These are phyloP conservation scores for Galbula dea DNA, from an alignment of 2,113 vertebrate species.

Conservation along the genomic window DNA sequence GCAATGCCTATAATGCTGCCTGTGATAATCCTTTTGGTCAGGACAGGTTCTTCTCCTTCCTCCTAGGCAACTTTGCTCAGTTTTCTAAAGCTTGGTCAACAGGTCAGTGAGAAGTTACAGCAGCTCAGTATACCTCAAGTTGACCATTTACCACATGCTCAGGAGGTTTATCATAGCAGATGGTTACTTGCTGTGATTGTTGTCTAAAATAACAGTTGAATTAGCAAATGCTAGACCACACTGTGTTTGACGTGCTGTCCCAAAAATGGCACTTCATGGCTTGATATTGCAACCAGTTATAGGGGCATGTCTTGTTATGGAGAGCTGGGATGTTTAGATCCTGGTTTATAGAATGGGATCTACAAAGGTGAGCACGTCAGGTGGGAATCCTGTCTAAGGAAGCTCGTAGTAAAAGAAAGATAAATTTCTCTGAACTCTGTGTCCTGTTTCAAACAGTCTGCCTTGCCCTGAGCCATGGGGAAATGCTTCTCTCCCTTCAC, in stretches of 20 bases:
- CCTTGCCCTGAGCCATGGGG: neutral
- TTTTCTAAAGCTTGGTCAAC: neutral
- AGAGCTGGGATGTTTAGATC: accelerated
- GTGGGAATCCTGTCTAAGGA: neutral
- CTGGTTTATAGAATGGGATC: neutral
- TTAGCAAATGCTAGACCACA: neutral
- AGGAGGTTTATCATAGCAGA: neutral
- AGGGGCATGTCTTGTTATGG: neutral
- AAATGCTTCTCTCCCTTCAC: neutral
- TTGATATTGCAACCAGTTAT: accelerated
- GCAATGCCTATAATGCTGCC: neutral
- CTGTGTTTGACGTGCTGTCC: neutral
- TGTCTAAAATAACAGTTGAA: neutral
- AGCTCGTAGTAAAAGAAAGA: neutral
- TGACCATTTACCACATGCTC: neutral
- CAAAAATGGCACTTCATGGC: neutral
- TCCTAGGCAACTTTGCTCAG: accelerated
- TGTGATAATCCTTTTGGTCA: neutral
- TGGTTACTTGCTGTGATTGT: neutral
- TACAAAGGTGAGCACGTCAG: accelerated
- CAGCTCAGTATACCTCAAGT: neutral
- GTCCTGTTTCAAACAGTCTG: neutral
- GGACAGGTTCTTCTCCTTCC: neutral
- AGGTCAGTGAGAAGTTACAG: neutral
- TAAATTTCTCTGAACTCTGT: neutral